These are phyloP conservation scores for Dryadula phaetusa DNA, from an alignment of 2,888 invertebrate genomes.

Conservation along the genomic window DNA sequence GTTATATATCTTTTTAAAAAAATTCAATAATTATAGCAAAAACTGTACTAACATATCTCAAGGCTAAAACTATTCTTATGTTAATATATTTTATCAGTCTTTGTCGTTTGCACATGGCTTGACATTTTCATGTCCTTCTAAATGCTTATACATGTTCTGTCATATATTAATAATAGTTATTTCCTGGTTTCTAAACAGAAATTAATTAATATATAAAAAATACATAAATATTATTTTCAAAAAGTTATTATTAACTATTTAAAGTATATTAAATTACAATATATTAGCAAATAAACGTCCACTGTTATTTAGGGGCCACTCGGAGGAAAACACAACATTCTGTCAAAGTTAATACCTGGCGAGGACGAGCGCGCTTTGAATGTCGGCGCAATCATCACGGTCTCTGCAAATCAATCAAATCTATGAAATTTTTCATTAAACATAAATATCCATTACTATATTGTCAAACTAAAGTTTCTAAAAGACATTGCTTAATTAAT, in stretches of 20 bases:
- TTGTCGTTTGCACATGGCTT: conserved; percentile 52
- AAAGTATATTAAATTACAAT: conserved; percentile 33
- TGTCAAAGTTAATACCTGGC: conserved; percentile 84
- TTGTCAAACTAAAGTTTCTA: neutral
- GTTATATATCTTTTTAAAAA: conserved; percentile 30
- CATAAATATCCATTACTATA: conserved; percentile 11
- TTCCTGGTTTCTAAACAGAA: neutral
- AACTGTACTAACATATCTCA: conserved; percentile 51
- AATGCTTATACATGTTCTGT: conserved; percentile 54
- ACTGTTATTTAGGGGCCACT: conserved; percentile 27
- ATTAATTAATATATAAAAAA: conserved; percentile 15
- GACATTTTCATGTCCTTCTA: conserved; percentile 54
- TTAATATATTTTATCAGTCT: conserved; percentile 56
- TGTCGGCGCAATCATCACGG: conserved; percentile 90
- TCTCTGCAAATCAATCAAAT: conserved; percentile 85
- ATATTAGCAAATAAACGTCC: conserved; percentile 24
- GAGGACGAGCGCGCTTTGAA: conserved; percentile 92
- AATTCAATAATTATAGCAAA: conserved; percentile 52
- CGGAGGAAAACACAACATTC: conserved; percentile 45
- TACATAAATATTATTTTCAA: neutral
- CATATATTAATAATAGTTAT: conserved; percentile 18
- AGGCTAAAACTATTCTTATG: conserved; percentile 62
- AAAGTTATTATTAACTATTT: neutral
- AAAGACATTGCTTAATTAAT: neutral
- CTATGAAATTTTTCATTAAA: conserved; percentile 47